A percentile compares a stretch with the other conserved stretches of the same genome.
These are phyloP conservation scores for Chascanopsetta lugubris DNA, from an alignment of 2,113 vertebrate species.

Conservation along the genomic window DNA sequence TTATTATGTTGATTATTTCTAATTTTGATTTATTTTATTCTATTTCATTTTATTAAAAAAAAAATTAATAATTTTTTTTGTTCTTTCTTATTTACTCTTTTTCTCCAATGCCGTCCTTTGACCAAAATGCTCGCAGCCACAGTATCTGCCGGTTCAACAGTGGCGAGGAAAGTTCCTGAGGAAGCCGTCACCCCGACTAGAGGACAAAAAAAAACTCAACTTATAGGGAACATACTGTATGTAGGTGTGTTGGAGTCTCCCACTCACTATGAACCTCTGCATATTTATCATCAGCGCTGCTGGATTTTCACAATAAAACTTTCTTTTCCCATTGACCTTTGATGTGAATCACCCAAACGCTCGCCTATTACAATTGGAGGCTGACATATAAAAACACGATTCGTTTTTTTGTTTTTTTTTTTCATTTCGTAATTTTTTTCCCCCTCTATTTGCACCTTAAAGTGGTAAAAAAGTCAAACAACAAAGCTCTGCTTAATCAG, in stretches of 20 bases:
- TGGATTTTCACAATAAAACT: constrained; percentile 17
- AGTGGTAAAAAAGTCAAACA: constrained; percentile 80
- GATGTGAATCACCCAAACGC: constrained; percentile 41
- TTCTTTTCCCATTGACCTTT: constrained; percentile 48
- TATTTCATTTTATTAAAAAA: too few relatives aligned
- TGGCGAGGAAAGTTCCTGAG: constrained; percentile 41
- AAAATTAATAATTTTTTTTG: too few relatives aligned
- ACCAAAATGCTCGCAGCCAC: constrained; percentile 38
- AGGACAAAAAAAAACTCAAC: constrained; percentile 23
- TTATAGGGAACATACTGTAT: constrained; percentile 32
- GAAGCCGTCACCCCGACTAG: constrained; percentile 17
- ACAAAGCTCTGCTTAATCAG: constrained; percentile 81
- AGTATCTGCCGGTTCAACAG: constrained; percentile 37
- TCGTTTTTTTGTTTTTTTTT: too few relatives aligned
- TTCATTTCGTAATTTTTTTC: constrained; percentile 57
- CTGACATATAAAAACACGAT: constrained; percentile 70
- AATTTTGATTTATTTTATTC: too few relatives aligned
- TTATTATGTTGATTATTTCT: too few relatives aligned
- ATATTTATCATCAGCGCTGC: constrained; percentile 41
- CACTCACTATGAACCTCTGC: constrained; percentile 40
- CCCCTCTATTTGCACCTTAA: constrained; percentile 74
- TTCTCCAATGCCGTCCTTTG: constrained; percentile 55
- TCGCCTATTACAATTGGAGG: constrained; percentile 37
- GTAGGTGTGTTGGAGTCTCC: constrained; percentile 50
- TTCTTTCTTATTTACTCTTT: too few relatives aligned